Conservation (phyloP, 1,140 invertebrate species). For the Nixonia krombeini region DNA sequence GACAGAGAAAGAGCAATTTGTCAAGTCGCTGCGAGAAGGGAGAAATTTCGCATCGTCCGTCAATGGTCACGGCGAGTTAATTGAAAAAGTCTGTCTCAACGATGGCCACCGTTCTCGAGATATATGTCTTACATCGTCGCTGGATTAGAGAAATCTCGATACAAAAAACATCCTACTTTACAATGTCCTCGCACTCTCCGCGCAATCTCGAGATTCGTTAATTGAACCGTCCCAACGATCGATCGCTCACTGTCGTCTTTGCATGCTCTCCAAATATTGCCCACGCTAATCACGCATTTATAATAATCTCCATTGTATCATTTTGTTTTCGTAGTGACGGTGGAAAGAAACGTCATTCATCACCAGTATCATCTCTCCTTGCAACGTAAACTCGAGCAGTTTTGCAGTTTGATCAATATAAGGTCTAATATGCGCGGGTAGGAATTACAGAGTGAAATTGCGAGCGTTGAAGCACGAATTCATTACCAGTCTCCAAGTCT, state of each 20-base stretch:
- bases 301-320: too few relatives aligned
- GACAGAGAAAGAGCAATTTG: conserved; percentile 54
- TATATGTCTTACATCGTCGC: conserved; percentile 38
- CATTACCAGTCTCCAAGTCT: conserved; percentile 48
- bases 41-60: conserved; percentile 56
- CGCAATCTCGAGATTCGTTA: too few relatives aligned
- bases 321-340: too few relatives aligned
- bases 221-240: too few relatives aligned
- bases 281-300: too few relatives aligned
- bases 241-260: too few relatives aligned
- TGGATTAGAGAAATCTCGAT: conserved; percentile 35
- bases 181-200: too few relatives aligned
- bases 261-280: too few relatives aligned
- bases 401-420: conserved; percentile 40
- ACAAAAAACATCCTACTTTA: conserved; percentile 14
- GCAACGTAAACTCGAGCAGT: conserved; percentile 24
- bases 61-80: conserved; percentile 55
- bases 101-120: conserved; percentile 38
- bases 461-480: conserved; percentile 48
- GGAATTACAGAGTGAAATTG: conserved; percentile 37
- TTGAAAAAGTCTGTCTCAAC: conserved; percentile 54
- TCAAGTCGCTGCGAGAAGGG: conserved; percentile 54
- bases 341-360: too few relatives aligned
- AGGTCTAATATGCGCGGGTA: conserved; percentile 29
- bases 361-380: conserved; percentile 18